A percentile compares a stretch with the other conserved stretches of the same genome.
Evolutionary conservation across 1,140 invertebrate genomes (phyloP).

Genomic region (Drosophila burlai): DNA sequence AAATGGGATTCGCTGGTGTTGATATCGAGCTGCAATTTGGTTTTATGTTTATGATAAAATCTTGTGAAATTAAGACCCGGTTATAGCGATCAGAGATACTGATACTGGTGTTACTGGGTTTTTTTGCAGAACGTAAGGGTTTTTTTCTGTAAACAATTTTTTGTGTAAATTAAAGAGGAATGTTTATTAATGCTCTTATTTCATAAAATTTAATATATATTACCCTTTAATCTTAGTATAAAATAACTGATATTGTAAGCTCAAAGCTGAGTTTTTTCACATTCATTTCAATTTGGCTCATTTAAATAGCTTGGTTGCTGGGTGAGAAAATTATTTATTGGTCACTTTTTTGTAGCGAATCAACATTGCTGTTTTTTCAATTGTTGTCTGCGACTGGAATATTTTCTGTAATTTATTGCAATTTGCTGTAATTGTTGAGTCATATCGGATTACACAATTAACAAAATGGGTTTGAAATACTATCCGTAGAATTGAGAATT

Average conservation of each 20-base stretch:
- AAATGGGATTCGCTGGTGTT: slow-evolving; percentile 44
- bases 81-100: background rate
- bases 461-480: background rate
- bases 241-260: background rate
- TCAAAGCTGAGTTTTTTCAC: background rate
- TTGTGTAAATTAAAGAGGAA: background rate
- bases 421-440: slow-evolving; percentile 29
- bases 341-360: background rate
- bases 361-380: slow-evolving; percentile 9
- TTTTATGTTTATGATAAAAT: slow-evolving; percentile 50
- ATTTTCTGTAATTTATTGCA: slow-evolving; percentile 22
- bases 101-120: background rate
- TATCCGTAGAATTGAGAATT: background rate
- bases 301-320: slow-evolving; percentile 21
- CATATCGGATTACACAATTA: slow-evolving; percentile 32
- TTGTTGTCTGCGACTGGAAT: slow-evolving; percentile 19
- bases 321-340: slow-evolving; percentile 12
- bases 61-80: slow-evolving; percentile 13
- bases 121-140: background rate
- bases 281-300: slow-evolving; percentile 33
- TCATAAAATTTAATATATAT: background rate
- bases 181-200: background rate
- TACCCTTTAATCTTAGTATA: background rate
- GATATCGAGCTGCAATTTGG: slow-evolving; percentile 47
- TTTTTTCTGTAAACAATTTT: background rate